Base-by-base conservation (phyloP, 2,888 invertebrate species). In the Drosophila kuntzei region DNA sequence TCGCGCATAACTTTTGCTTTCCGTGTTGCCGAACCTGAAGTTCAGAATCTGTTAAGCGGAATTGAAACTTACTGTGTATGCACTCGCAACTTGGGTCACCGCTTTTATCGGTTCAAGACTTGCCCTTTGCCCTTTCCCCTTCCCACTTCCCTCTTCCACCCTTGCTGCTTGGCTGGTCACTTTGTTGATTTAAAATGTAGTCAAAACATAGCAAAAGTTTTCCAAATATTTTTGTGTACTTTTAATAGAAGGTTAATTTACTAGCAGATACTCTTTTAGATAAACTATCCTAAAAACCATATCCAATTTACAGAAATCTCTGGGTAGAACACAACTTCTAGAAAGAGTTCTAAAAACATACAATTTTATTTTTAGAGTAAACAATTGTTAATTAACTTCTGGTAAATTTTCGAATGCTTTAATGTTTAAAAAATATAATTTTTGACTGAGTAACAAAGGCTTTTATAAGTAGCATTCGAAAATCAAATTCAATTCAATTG, bases 1-100 rank as follows among this genome's bases (percentile, higher is more conserved):
- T 62, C 51, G 62, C 58, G 65, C 58, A 65, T 62, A 65, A 76
- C 61, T 70, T 62, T 66, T 55, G 46, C 54, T 14, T 55, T 49
- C 27, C 43, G 18, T 46, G 46, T 34, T 32, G 29, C 32, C 25
- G 14, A 78, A 71, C 71, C 67, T 70, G n/a, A 70, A 61, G 60
- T 70, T 72, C 14, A 16, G 44, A 80, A 76, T 58, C 60, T 75
- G 36, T 69, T 57, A 55, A 72, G 72, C 55, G 64, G 27, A 71
- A 76, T 67, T 47, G 41, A 58, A 76, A 57, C 61, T 59, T 62
- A 39, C 25, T 20, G 18, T 14, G n/a, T 29, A n/a, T 47, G 14
- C 22, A 39, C 22, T 44, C 6, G 20, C n/a, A 55, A 55, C 57
- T 55, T 59, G 43, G 44, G 43, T 58, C 49, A 29, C 20, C 29